Base-by-base conservation (phyloP, 2,113 vertebrate genomes). In the Thunnus maccoyii region DNA sequence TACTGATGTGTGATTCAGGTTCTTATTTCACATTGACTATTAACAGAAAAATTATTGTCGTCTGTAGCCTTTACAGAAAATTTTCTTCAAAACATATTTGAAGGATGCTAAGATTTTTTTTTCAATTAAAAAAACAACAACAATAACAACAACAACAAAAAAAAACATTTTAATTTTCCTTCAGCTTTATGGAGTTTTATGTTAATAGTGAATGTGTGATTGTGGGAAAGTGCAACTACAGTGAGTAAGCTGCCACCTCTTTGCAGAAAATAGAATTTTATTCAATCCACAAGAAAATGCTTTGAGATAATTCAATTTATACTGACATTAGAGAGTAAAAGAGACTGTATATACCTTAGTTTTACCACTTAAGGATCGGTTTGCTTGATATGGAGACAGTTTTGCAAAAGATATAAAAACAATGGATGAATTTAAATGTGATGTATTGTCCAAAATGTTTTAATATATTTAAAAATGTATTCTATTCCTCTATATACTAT, bases 261-360 rank as follows among this genome's bases (percentile, higher is more conserved):
- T 13, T 48, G 17, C 5, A 20, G 1, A 57, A 55, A 48, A 16
- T 12, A 1, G 6, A 55, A 36, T 44, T 27, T 30, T 3, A 10
- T 10, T n/a, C 36, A 75, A 82, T 65, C 30, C 17, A 54, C 4
- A 13, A 30, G 27, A 44, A 80, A 54, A 82, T 68, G 56, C n/a
- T 72, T 51, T 74, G 1, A 16, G 2, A 51, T 16, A 44, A 9
- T 56, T 82, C 3, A 17, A 20, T 47, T 55, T 15, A 52, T 74
- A 16, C 2, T 64, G 36, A 16, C n/a, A 51, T 32, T 27, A n/a
- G 41, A 50, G 15, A 12, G 4, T 32, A 13, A 30, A 15, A 46
- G 60, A 16, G 20, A 72, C 52, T 72, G 27, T 44, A 56, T 47
- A 52, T 41, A 70, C 2, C 5, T 22, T 17, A 14, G 36, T 82